Conservation (phyloP, 2,113 vertebrate species). For the Scophthalmus maximus region DNA sequence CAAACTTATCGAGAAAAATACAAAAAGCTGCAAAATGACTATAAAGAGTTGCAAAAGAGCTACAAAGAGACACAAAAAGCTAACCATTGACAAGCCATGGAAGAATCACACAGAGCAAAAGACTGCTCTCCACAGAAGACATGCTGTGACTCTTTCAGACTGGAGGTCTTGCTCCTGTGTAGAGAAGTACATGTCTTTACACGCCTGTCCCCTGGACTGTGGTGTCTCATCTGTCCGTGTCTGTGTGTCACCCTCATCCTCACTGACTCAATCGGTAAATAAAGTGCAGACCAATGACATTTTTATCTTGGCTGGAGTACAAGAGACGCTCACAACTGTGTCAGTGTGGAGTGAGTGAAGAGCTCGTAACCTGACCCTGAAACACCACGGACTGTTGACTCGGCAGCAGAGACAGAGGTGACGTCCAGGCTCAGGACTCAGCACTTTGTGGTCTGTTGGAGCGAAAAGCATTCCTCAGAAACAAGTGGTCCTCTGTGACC, state of each 20-base stretch:
- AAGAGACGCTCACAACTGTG: background rate
- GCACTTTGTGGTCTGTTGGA: constrained; percentile 22
- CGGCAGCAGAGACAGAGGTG: background rate
- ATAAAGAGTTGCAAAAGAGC: too few relatives aligned
- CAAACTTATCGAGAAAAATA: too few relatives aligned
- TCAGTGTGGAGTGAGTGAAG: background rate
- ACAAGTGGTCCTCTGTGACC: constrained; percentile 20
- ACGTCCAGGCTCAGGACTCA: constrained; percentile 11
- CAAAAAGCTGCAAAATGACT: too few relatives aligned
- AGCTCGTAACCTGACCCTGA: background rate
- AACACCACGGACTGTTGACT: background rate
- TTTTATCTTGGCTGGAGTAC: background rate
- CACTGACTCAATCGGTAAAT: constrained; percentile 18
- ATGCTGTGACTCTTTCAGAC: too few relatives aligned
- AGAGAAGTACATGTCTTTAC: background rate
- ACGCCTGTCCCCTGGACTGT: background rate
- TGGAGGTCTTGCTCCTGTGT: too few relatives aligned
- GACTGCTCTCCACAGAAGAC: too few relatives aligned
- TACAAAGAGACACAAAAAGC: too few relatives aligned
- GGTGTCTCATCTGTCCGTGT: background rate
- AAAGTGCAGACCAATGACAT: background rate
- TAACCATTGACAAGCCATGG: too few relatives aligned
- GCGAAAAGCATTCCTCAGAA: constrained; percentile 1
- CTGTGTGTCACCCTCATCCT: background rate
- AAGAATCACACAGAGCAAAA: too few relatives aligned